These are phyloP conservation scores for Poeciliopsis turrubarensis DNA, from an alignment of 2,113 vertebrate genomes.

Conservation along the genomic window DNA sequence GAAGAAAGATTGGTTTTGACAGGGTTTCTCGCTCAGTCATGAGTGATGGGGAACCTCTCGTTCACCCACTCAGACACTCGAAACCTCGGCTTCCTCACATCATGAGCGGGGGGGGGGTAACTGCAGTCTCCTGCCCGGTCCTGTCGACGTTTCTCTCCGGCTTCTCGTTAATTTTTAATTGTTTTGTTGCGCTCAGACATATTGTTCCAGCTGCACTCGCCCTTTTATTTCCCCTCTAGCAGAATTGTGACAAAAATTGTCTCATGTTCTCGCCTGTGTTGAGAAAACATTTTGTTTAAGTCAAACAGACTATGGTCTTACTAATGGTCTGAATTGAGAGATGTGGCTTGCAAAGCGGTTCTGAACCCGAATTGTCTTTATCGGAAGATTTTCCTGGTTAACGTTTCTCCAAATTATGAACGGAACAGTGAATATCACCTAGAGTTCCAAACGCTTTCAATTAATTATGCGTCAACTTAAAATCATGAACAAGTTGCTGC, in stretches of 20 bases:
- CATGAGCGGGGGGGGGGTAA: too few species aligned
- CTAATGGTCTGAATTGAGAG: too few species aligned
- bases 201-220: background rate
- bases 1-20: background rate
- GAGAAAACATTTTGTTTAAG: background rate
- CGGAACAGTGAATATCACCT: too few species aligned
- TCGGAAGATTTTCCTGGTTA: background rate
- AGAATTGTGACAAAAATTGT: background rate
- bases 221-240: background rate
- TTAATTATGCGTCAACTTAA: too few species aligned
- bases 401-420: too few species aligned
- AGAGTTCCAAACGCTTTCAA: too few species aligned
- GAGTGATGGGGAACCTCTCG: background rate
- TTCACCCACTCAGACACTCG: background rate
- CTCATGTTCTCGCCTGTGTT: background rate
- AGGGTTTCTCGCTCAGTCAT: background rate
- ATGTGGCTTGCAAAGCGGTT: background rate
- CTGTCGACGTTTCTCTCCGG: too few species aligned
- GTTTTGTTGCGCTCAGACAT: too few species aligned
- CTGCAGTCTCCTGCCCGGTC: background rate
- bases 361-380: background rate
- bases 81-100: background rate
- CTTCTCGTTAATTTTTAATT: too few species aligned
- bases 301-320: too few species aligned
- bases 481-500: too few species aligned